Base-by-base conservation (phyloP, 2,113 vertebrate species). In the Nicator chloris region DNA sequence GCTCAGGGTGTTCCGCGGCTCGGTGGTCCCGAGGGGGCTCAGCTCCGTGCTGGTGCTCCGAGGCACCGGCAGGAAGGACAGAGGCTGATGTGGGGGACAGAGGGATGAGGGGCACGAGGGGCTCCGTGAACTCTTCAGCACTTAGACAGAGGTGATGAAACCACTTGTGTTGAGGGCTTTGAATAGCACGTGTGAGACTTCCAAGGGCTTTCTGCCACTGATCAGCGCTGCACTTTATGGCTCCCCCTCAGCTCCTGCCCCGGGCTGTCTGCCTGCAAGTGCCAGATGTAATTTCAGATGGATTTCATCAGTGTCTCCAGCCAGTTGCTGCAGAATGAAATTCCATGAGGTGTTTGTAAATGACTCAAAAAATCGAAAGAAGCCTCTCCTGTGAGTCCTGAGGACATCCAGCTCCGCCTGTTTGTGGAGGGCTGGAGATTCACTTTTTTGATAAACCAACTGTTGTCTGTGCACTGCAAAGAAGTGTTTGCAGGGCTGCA, bases 211-310 rank as follows among this genome's bases (percentile, higher is more conserved):
- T 68, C 30, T 84, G 79, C 53, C 78, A 3, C 81, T 50, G 35
- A 10, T 33, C 60, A 30, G 56, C 10, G 1, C 27, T 37, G 64
- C 27, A 6, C 28, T 72, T 57, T 2, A 9, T 9, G 76, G 63
- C 68, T 86, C 30, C 81, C 11, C 61, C 19, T 37, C 68, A 37
- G 81, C 85, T 79, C 63, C 79, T 26, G 59, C 37, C 88, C 82
- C 5, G 30, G 85, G 45, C 86, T 92, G 82, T 50, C 57, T 88
- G 85, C 68, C 77, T 95, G 90, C 72, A 86, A 93, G 81, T 83
- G 80, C 80, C 94, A 66, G 80, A n/a, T 93, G 72, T 65, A 83
- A 88, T 91, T 91, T 81, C 80, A 72, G 71, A 63, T 60, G 72
- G 68, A 9, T 95, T 86, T 93, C 82, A 71, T 77, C 68, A 45